phyloP scores from a whole-genome alignment of 2,113 vertebrate species.

The Rhabdornis inornatus region DNA sequence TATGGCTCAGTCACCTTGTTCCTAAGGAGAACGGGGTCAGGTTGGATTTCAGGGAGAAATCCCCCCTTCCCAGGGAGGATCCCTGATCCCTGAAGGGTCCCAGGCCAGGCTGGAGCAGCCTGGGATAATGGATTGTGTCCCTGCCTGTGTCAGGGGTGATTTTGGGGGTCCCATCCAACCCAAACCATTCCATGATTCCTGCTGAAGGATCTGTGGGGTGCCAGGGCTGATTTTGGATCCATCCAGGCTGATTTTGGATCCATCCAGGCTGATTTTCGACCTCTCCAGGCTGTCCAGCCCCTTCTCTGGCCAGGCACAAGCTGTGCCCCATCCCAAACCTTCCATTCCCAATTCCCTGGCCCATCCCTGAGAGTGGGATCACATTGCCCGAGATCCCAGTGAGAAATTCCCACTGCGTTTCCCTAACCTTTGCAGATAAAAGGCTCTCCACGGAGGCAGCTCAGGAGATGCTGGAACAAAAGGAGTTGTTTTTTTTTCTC shows the following conservation, averaged over 20 bases:
- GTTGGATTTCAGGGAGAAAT: background rate
- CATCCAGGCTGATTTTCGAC: too few species aligned
- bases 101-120: background rate
- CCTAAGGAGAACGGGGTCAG: too few species aligned
- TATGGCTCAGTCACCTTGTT: accelerated
- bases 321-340: background rate
- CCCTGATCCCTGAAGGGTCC: background rate
- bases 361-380: accelerated
- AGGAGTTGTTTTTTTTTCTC: background rate
- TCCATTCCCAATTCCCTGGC: background rate
- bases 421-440: background rate
- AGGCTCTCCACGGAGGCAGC: background rate
- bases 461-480: conserved; percentile 19
- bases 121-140: background rate
- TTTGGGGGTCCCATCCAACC: background rate
- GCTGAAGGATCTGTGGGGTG: accelerated
- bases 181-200: background rate
- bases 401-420: accelerated
- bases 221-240: background rate
- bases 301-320: background rate
- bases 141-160: background rate
- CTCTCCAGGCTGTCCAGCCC: background rate
- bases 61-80: background rate
- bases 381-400: background rate
- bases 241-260: background rate